Evolutionary conservation across 2,113 vertebrate genomes (phyloP).

Genomic region (Syngnathoides biaculeatus): DNA sequence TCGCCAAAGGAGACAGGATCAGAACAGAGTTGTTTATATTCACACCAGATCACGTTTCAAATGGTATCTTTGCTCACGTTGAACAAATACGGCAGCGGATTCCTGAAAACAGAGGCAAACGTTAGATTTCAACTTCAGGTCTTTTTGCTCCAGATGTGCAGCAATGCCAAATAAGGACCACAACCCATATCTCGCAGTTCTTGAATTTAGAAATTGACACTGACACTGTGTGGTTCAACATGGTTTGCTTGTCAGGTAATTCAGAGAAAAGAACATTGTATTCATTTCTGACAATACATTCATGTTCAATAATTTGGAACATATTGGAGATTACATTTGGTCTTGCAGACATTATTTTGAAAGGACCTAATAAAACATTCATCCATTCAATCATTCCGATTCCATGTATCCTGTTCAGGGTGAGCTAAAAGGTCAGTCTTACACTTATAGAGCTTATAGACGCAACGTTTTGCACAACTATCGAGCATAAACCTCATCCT

Average conservation of each 20-base stretch:
- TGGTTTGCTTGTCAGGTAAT: conserved; percentile 28
- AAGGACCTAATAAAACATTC: neutral
- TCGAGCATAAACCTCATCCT: neutral
- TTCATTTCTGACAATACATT: conserved; percentile 6
- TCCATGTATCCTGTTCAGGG: no score
- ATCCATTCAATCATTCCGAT: neutral
- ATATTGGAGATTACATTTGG: conserved; percentile 11
- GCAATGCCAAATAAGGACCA: conserved; percentile 26
- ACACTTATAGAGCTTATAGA: no score
- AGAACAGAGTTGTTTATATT: conserved; percentile 60
- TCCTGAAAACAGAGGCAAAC: conserved; percentile 27
- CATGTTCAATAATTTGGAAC: neutral
- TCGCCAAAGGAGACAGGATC: conserved; percentile 45
- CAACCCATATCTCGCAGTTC: neutral
- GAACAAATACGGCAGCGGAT: conserved; percentile 49
- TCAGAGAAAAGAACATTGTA: conserved; percentile 20
- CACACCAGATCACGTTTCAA: conserved; percentile 58
- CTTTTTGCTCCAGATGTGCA: conserved; percentile 3
- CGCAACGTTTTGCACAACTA: no score
- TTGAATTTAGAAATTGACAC: conserved; percentile 1
- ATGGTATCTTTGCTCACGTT: conserved; percentile 45
- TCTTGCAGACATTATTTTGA: neutral
- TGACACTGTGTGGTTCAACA: conserved; percentile 18
- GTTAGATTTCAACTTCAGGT: conserved; percentile 11
- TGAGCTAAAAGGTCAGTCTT: no score